These are phyloP conservation scores for Mimumesa dahlbomi DNA, from an alignment of 2,888 invertebrate species.

Conservation along the genomic window DNA sequence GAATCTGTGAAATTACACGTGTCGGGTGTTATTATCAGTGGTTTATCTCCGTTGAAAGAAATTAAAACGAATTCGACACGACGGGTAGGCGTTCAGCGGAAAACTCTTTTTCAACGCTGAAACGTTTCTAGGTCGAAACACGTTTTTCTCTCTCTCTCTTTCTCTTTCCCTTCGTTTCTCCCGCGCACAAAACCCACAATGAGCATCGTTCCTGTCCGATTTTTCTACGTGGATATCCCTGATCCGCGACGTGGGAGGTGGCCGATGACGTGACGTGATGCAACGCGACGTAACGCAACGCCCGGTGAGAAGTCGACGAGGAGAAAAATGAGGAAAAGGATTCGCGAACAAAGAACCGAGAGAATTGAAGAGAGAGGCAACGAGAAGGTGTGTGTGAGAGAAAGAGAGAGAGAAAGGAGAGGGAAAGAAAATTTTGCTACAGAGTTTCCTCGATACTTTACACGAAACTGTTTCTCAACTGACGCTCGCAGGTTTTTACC, in stretches of 20 bases:
- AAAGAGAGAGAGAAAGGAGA: too few species aligned
- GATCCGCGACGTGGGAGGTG: slow-evolving; percentile 27
- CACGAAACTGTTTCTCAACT: too few species aligned
- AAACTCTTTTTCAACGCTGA: slow-evolving; percentile 39
- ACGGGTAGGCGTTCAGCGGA: slow-evolving; percentile 5
- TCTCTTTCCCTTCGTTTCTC: slow-evolving; percentile 18
- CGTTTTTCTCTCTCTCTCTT: slow-evolving; percentile 30
- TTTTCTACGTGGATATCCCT: slow-evolving; percentile 8
- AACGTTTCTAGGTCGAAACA: slow-evolving; percentile 50
- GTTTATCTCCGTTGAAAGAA: neutral
- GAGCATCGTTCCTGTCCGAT: slow-evolving; percentile 2
- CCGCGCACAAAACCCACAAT: slow-evolving; percentile 14
- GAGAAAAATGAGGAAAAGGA: too few species aligned
- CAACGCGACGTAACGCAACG: slow-evolving; percentile 29
- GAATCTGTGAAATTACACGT: too few species aligned
- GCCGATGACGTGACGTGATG: slow-evolving; percentile 37
- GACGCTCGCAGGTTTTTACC: too few species aligned
- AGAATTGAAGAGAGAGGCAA: too few species aligned
- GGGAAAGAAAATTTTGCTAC: too few species aligned
- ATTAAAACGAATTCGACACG: neutral
- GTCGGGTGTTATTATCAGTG: too few species aligned
- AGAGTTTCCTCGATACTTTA: too few species aligned
- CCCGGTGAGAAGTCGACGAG: neutral
- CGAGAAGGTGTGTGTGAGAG: too few species aligned
- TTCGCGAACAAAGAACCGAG: neutral